These are phyloP conservation scores for Hyperopisus bebe DNA, from an alignment of 2,113 vertebrate species.

Conservation along the genomic window DNA sequence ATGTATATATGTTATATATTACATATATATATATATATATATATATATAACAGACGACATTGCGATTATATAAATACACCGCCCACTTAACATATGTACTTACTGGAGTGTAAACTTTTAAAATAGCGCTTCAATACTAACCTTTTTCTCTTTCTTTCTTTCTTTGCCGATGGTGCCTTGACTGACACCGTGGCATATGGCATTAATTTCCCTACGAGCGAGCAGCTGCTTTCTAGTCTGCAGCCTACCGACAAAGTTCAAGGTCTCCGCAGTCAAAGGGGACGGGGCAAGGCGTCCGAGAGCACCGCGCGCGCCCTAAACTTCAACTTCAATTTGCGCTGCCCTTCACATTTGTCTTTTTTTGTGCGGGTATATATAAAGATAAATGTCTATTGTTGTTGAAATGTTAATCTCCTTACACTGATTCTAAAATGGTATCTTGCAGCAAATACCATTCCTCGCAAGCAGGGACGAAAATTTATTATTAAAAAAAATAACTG, in stretches of 20 bases:
- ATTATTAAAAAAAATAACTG: neutral
- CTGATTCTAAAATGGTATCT: no score
- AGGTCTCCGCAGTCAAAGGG: slow-evolving; percentile 46
- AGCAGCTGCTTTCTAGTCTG: slow-evolving; percentile 33
- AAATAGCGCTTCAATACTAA: neutral
- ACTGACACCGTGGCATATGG: slow-evolving; percentile 50
- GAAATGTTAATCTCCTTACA: slow-evolving; percentile 6
- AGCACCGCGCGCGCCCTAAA: neutral
- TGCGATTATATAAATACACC: neutral
- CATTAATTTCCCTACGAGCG: slow-evolving; percentile 39
- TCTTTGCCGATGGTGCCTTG: slow-evolving; percentile 11
- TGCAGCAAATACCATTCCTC: neutral
- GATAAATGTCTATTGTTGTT: neutral
- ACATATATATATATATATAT: neutral
- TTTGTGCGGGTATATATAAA: neutral
- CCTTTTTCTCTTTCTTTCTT: neutral
- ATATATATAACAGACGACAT: neutral
- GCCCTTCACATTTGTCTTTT: neutral
- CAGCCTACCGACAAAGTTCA: slow-evolving; percentile 48
- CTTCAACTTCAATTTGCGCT: neutral
- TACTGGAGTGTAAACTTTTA: neutral
- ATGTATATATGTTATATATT: neutral
- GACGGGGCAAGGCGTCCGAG: neutral
- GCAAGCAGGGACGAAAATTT: neutral
- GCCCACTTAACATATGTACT: neutral